Evolutionary conservation across 2,888 invertebrate species (phyloP).

Genomic region (Timandra comae): DNA sequence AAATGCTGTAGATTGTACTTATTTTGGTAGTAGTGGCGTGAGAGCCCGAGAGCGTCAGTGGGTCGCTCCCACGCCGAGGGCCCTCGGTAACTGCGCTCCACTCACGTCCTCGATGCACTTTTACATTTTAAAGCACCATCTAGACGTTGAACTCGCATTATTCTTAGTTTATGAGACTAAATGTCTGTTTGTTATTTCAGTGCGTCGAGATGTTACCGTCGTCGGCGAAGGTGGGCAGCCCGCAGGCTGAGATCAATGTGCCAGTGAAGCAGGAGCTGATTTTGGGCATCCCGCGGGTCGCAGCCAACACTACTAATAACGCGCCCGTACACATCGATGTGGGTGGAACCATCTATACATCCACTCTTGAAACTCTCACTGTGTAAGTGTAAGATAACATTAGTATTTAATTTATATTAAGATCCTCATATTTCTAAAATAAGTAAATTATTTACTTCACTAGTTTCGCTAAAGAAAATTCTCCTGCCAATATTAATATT

Average conservation of each 20-base stretch:
- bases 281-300: slow-evolving; percentile 92
- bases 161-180: too few relatives aligned
- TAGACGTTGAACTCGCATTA: slow-evolving; percentile 8
- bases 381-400: too few relatives aligned
- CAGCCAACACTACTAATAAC: slow-evolving; percentile 92
- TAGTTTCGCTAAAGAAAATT: too few relatives aligned
- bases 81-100: slow-evolving; percentile 5
- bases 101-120: slow-evolving; percentile 26
- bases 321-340: slow-evolving; percentile 99
- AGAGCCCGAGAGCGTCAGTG: slow-evolving; percentile 25
- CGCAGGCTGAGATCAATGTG: slow-evolving; percentile 26
- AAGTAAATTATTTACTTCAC: too few relatives aligned
- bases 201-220: background rate
- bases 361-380: slow-evolving; percentile 95
- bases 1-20: too few relatives aligned
- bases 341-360: slow-evolving; percentile 97
- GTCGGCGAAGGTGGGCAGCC: background rate
- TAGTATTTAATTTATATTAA: too few relatives aligned
- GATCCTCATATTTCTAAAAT: too few relatives aligned
- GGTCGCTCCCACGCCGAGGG: slow-evolving; percentile 34
- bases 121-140: slow-evolving; percentile 23
- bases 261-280: slow-evolving; percentile 47
- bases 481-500: too few relatives aligned
- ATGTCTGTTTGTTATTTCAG: background rate
- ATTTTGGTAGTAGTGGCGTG: slow-evolving; percentile 25